phyloP scores from a whole-genome alignment of 2,113 vertebrate species.

The Oncorhynchus tshawytscha region DNA sequence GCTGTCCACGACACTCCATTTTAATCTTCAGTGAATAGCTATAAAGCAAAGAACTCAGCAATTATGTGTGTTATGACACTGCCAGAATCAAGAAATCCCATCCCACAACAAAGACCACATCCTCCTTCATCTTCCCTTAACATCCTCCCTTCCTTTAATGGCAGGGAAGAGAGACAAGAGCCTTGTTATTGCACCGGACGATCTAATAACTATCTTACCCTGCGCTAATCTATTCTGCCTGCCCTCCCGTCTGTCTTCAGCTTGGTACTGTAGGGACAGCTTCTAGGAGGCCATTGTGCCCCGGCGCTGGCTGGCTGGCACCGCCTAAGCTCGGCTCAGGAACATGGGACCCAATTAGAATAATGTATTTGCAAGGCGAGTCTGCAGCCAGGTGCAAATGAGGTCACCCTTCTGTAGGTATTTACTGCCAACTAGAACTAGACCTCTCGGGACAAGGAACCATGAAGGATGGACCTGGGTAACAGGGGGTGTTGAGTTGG shows the following conservation, averaged over 20 bases:
- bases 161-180: background rate
- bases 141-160: background rate
- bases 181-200: background rate
- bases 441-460: background rate
- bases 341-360: background rate
- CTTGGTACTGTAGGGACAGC: background rate
- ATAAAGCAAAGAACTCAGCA: too few relatives aligned
- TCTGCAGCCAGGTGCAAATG: background rate
- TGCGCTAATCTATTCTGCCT: background rate
- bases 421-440: background rate
- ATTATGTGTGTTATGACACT: background rate
- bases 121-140: background rate
- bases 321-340: background rate
- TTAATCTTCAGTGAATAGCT: constrained; percentile 2
- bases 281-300: background rate
- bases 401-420: background rate
- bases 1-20: background rate
- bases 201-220: constrained; percentile 1
- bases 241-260: background rate
- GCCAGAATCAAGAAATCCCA: background rate
- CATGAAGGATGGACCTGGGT: background rate
- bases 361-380: background rate
- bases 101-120: constrained; percentile 2
- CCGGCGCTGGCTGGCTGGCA: background rate
- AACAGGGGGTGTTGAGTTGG: background rate